Evolutionary conservation across 2,113 vertebrate species (phyloP).

Genomic region (Cochlearius cochlearius): DNA sequence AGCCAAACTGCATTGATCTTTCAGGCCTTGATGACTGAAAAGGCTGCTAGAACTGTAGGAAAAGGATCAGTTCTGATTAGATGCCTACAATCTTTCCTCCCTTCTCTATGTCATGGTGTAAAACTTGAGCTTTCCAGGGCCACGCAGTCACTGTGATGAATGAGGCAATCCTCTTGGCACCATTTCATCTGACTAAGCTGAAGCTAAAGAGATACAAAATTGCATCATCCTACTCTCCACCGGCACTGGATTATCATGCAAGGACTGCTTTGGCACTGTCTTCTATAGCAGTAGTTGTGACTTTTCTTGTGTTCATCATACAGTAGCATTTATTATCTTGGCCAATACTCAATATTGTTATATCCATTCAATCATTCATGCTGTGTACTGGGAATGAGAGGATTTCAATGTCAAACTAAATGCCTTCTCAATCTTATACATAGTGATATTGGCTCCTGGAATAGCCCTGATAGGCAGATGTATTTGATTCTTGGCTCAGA

Average conservation of each 20-base stretch:
- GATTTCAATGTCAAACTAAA: neutral
- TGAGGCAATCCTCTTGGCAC: neutral
- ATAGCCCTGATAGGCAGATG: neutral
- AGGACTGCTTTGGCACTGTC: neutral
- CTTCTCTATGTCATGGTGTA: neutral
- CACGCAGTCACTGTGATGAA: neutral
- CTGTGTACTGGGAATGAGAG: neutral
- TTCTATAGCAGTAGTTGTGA: neutral
- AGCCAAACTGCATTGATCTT: neutral
- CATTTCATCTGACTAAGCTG: neutral
- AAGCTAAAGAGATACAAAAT: neutral
- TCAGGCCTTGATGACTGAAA: neutral
- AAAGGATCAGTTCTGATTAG: neutral
- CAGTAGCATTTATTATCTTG: neutral
- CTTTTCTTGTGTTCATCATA: neutral
- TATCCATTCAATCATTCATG: neutral
- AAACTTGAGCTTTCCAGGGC: neutral
- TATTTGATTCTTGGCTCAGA: neutral
- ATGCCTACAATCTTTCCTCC: neutral
- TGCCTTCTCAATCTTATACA: neutral
- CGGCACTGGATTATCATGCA: accelerated
- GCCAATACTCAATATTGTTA: neutral
- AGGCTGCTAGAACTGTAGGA: neutral
- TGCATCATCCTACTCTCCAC: neutral
- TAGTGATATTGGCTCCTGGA: neutral